Percentiles rank a stretch among this genome's conserved stretches.
These are phyloP conservation scores for Sylvietta virens DNA, from an alignment of 2,113 vertebrate genomes.

Conservation along the genomic window DNA sequence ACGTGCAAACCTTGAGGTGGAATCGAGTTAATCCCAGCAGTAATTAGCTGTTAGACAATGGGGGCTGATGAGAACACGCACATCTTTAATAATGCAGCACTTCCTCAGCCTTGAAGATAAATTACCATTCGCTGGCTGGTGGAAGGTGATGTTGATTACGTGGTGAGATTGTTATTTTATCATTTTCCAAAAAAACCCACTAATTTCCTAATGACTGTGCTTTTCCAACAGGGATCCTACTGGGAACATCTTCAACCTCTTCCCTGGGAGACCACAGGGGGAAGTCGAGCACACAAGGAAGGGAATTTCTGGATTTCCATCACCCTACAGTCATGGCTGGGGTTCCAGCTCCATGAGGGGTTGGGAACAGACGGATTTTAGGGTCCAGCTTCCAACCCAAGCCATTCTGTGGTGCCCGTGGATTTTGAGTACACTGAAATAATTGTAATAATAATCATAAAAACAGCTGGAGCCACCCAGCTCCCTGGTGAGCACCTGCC, in stretches of 20 bases:
- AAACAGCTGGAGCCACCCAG: neutral
- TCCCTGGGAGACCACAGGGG: neutral
- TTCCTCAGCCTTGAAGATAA: neutral
- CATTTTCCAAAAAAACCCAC: neutral
- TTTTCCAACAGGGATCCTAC: neutral
- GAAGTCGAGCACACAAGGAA: neutral
- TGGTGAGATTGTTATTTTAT: neutral
- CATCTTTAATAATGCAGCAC: neutral
- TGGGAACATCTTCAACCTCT: neutral
- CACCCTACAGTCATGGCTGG: neutral
- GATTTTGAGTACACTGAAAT: neutral
- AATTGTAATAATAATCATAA: neutral
- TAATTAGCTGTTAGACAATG: neutral
- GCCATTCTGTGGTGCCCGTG: neutral
- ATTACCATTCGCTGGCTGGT: neutral
- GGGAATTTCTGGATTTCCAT: neutral
- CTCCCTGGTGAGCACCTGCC: neutral
- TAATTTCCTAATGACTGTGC: neutral
- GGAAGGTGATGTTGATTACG: neutral
- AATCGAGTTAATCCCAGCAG: neutral
- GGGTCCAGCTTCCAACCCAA: neutral
- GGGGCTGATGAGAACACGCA: neutral
- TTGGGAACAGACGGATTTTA: neutral
- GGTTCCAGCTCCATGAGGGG: neutral
- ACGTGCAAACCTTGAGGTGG: neutral